A percentile compares a stretch with the other conserved stretches of the same genome.
phyloP scores from a whole-genome alignment of 2,797 vertebrate genomes.

The Sarcoramphus papa region DNA sequence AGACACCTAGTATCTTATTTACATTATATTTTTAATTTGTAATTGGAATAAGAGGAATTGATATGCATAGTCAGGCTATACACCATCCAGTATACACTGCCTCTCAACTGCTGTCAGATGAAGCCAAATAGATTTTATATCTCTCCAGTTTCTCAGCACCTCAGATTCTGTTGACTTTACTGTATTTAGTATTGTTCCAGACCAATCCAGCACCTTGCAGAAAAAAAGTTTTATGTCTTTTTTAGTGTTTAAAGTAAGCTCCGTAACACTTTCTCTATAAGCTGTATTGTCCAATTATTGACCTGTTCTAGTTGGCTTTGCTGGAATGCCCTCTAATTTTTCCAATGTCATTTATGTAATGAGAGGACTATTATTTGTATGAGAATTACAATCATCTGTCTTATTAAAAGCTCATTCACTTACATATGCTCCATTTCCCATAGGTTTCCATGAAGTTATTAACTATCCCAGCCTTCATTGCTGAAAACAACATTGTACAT shows the following conservation, averaged over 20 bases:
- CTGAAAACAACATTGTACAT: neutral
- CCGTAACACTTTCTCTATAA: neutral
- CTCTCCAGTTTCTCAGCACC: neutral
- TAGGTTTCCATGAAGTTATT: neutral
- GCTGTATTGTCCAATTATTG: neutral
- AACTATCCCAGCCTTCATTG: neutral
- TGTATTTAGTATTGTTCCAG: neutral
- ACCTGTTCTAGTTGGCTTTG: neutral
- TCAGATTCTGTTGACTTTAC: neutral
- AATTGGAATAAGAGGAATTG: neutral
- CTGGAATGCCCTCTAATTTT: neutral
- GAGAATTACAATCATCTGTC: neutral
- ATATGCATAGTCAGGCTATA: neutral
- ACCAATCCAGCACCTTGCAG: neutral
- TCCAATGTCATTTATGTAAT: neutral
- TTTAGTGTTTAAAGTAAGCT: neutral
- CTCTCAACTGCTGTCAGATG: neutral
- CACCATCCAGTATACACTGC: neutral
- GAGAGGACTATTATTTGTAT: neutral
- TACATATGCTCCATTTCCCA: neutral
- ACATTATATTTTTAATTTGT: neutral
- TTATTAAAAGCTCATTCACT: conserved; percentile 1
- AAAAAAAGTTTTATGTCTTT: neutral
- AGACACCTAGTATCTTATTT: neutral
- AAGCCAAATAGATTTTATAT: neutral